Evolutionary conservation across 1,140 invertebrate genomes (phyloP), one percentile per base, ranked within the genome.

Genomic region (Anoplolepis gracilipes): DNA sequence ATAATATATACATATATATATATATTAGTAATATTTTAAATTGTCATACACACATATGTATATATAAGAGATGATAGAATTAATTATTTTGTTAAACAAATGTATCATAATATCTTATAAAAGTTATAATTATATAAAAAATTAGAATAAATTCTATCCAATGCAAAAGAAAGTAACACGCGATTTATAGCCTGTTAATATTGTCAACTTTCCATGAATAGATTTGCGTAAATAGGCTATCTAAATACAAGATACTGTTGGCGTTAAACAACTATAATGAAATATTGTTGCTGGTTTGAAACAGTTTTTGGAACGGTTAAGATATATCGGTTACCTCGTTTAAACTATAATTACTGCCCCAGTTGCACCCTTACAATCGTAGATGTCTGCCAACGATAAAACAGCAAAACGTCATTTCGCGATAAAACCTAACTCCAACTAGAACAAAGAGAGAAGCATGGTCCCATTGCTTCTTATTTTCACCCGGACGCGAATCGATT

Each of bases 271-370:
- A 67, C n/a, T 22, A 39, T 67, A 53, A 67, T 30, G 39, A 49
- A 62, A 78, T 42, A 78, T 65, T 33, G 16, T 8, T 49, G 46
- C 19, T 19, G 16, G 16, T 33, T 64, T 42, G 30, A 36, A 30
- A 67, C 16, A 76, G n/a, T 65, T 65, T 46, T 65, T 28, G 59
- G 13, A 36, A 28, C 22, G 30, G 16, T n/a, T 61, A 10, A 30
- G 22, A 67, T 67, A 78, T 55, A 78, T 67, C 76, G 61, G 42
- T 78, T 42, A 78, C 61, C 76, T 42, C 76, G 42, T 53, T 78
- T 19, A 36, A 22, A 53, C 61, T 49, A 61, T 53, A 78, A 78
- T 78, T 78, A 67, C 42, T 67, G 42, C n/a, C 76, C 42, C 42
- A 78, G 76, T 78, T 78, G n/a, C 33, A 67, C n/a, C 13, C 39